Evolutionary conservation across 2,113 vertebrate genomes (phyloP).

Genomic region (Opisthocomus hoazin): DNA sequence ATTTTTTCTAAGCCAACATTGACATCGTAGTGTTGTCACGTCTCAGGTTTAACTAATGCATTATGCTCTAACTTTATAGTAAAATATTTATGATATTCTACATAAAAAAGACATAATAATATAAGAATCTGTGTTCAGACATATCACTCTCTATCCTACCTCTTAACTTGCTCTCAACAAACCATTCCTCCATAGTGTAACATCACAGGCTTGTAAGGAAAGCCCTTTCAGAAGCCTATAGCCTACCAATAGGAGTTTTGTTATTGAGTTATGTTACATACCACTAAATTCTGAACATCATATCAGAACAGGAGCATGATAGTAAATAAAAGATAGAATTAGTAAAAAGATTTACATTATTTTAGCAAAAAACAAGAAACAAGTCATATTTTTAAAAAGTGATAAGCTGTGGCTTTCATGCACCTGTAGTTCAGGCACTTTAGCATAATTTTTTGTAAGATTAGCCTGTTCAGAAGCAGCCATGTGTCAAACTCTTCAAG

Average conservation of each 20-base stretch:
- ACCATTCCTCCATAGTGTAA: not conserved
- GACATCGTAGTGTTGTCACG: not conserved
- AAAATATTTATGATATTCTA: not conserved
- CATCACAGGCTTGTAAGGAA: not conserved
- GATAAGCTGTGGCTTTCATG: not conserved
- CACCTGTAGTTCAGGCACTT: not conserved
- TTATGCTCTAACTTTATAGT: not conserved
- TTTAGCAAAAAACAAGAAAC: not conserved
- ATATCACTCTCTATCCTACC: not conserved
- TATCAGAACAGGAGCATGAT: not conserved
- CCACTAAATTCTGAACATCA: not conserved
- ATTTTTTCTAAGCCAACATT: not conserved
- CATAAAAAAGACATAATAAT: not conserved
- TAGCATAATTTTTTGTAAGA: not conserved
- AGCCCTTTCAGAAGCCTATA: not conserved
- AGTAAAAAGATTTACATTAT: not conserved
- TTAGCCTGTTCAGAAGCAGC: not conserved
- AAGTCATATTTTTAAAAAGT: not conserved
- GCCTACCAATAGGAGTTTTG: not conserved
- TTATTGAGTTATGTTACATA: not conserved
- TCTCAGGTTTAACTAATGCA: not conserved
- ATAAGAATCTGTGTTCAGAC: not conserved
- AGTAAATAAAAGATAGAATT: not conserved
- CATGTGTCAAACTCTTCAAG: rapidly evolving
- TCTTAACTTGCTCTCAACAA: not conserved